Percentiles rank a stretch among this genome's conserved stretches.
phyloP scores from a whole-genome alignment of 1,140 invertebrate species.

The Asbolus verrucosus region DNA sequence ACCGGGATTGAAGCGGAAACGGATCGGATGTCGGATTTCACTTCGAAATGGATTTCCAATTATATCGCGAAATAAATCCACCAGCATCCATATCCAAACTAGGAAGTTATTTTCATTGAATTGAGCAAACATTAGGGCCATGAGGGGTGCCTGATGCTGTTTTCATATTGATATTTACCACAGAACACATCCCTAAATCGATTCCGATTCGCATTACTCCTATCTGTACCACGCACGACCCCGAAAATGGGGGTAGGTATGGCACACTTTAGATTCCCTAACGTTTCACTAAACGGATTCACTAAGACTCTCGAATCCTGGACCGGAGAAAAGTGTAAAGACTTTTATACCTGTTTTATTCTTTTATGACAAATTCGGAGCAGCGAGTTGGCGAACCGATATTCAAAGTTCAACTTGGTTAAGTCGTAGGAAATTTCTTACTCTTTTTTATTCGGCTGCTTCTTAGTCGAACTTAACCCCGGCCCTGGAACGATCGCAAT shows the following conservation, averaged over 20 bases:
- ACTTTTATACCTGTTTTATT: constrained; percentile 38
- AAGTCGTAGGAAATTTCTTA: constrained; percentile 8
- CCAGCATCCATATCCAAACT: constrained; percentile 2
- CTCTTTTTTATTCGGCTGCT: constrained; percentile 3
- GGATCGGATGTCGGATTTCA: background rate
- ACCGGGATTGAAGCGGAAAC: background rate
- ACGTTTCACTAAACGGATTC: constrained; percentile 26
- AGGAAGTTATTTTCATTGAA: constrained; percentile 12
- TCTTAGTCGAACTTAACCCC: too few relatives aligned
- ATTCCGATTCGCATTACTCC: constrained; percentile 20
- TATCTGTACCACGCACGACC: constrained; percentile 22
- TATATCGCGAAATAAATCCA: background rate
- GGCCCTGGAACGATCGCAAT: constrained; percentile 15
- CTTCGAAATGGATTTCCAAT: constrained; percentile 13
- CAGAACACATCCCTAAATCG: constrained; percentile 27
- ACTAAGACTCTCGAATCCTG: constrained; percentile 24
- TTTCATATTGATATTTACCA: constrained; percentile 36
- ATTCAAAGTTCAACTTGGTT: constrained; percentile 35
- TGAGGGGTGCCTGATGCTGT: constrained; percentile 23
- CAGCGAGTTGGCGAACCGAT: constrained; percentile 24
- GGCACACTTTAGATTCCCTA: constrained; percentile 6
- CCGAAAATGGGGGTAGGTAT: constrained; percentile 2
- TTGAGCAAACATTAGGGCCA: constrained; percentile 5
- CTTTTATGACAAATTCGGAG: constrained; percentile 37
- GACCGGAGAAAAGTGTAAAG: constrained; percentile 37